Evolutionary conservation across 1,140 invertebrate species (phyloP), one percentile per base, ranked within the genome.

Genomic region (Caenorhabditis tropicalis): DNA sequence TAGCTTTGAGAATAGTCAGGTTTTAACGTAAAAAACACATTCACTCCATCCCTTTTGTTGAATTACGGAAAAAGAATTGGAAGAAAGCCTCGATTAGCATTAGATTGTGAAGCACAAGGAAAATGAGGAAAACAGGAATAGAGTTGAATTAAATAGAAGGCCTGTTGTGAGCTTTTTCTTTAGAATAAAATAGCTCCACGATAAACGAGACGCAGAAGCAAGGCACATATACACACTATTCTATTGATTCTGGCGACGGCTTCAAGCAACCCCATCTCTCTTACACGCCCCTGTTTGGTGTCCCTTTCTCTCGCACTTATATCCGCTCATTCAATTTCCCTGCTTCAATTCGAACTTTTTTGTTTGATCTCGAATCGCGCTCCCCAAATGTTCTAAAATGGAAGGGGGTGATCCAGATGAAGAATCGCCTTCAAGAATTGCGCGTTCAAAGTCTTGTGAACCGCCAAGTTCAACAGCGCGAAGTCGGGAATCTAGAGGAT

Each of bases 401-500:
- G 36, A 74, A 2, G 65, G 43, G 24, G n/a, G n/a, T n/a, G 65
- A 74, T 24, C 33, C 36, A 10, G 65, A 74, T 29, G 65, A 74
- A 43, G 58, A 65, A 19, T 74, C 65, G 9, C 65, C 65, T 19
- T 39, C 65, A n/a, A n/a, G 36, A 43, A 74, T 74, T 12, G 65
- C 65, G 15, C 65, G 65, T 43, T 74, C 65, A 4, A 29, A 36
- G 43, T 74, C 65, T 10, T 74, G 65, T 43, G 65, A 74, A n/a
- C 65, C 65, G 12, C 65, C 65, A 19, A 31, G 58, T 10, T 74
- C 65, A 36, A 33, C 29, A 43, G 12, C 65, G 9, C 65, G 65
- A 33, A 74, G 65, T 74, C 65, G 65, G 3, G 65, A 74, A 74
- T 74, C 65, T 27, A 29, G 65, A n/a, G 65, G 65, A 46, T 74